These are phyloP conservation scores for Glaucopsyche alexis DNA, from an alignment of 2,888 invertebrate genomes.

Conservation along the genomic window DNA sequence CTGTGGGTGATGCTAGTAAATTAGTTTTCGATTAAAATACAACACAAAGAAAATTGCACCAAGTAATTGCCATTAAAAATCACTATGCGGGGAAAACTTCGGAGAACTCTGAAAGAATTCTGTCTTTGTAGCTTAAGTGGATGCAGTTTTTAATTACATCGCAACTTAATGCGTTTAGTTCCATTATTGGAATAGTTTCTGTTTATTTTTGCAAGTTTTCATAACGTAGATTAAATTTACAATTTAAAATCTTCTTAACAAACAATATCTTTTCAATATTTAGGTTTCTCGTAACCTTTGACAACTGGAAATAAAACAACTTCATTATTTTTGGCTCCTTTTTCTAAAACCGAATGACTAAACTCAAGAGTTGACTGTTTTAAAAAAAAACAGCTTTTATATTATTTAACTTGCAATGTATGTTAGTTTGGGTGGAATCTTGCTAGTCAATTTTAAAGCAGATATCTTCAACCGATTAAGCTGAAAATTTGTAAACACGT, in stretches of 20 bases:
- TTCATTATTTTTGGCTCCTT: no score
- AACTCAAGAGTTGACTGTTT: no score
- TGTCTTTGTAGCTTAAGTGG: background rate
- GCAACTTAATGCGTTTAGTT: constrained; percentile 11
- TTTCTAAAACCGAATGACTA: no score
- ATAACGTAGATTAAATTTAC: background rate
- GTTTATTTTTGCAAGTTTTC: background rate
- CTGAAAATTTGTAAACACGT: no score
- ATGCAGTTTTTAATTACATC: constrained; percentile 9
- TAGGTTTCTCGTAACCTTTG: no score
- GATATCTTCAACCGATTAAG: no score
- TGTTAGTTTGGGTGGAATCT: no score
- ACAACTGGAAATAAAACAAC: no score
- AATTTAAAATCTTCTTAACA: background rate
- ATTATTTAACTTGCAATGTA: no score
- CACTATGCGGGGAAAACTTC: background rate
- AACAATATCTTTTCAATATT: no score
- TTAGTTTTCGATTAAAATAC: background rate
- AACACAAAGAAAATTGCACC: constrained; percentile 6
- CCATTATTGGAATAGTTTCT: constrained; percentile 9
- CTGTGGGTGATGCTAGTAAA: background rate
- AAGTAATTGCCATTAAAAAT: constrained; percentile 13
- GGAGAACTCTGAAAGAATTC: background rate
- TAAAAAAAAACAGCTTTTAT: no score
- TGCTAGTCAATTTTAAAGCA: no score